Evolutionary conservation across 2,113 vertebrate genomes (phyloP), one percentile per base, ranked within the genome.

Genomic region (Alaudala cheleensis): DNA sequence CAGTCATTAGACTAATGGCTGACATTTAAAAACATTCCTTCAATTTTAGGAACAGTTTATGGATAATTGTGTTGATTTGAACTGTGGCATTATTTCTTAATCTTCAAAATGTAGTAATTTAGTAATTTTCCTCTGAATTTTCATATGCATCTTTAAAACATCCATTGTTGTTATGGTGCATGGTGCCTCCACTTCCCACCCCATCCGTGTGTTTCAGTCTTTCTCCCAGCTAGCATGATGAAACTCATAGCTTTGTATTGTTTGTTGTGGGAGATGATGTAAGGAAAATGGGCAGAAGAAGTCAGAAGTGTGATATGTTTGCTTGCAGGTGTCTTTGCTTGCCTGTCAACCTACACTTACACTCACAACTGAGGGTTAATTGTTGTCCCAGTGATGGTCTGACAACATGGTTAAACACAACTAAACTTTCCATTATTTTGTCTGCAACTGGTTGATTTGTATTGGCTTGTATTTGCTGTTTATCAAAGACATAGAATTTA

Each of bases 121-220:
- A 42, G 84, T 45, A 3, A 25, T 78, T 91, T 78, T 86, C 24
- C 11, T 6, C 0, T n/a, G 17, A 69, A 9, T 51, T 62, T 88
- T 80, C 12, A 1, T 25, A 34, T 0, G 1, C 26, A 17, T 58
- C 51, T 90, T 84, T 84, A 49, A 74, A 93, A 25, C 6, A 66
- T 8, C 9, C 28, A 25, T 26, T 45, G 12, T 47, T 8, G 0
- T 54, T n/a, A 11, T 6, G 60, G 10, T 29, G 21, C 8, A 4
- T 2, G 6, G 10, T 77, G 13, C 9, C 11, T n/a, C 19, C 9
- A 23, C 49, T 88, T 88, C 33, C 67, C n/a, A 65, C 10, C 14
- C 12, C 19, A 34, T 65, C 15, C 26, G 45, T 0, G 2, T 51
- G 20, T 50, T 83, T 83, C 34, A 74, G 17, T 11, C 33, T 29